Percentiles rank a stretch among this genome's conserved stretches.
Evolutionary conservation across 2,113 vertebrate genomes (phyloP).

Genomic region (Columbina picui): DNA sequence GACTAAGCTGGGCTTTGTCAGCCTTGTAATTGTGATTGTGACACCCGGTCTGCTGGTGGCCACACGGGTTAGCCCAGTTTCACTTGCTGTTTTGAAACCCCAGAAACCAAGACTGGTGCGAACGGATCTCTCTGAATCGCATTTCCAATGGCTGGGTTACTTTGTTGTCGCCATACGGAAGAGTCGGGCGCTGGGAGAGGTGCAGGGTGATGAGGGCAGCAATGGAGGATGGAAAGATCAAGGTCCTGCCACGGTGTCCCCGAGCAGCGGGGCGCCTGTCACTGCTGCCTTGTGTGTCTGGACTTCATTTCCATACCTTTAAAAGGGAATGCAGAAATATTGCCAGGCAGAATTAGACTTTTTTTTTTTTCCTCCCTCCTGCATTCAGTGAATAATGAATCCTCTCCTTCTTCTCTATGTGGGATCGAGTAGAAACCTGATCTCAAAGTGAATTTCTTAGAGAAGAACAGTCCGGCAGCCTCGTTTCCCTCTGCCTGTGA

Average conservation of each 20-base stretch:
- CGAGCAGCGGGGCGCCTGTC: background rate
- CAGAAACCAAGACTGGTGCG: background rate
- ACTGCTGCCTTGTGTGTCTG: background rate
- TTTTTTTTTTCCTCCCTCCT: background rate
- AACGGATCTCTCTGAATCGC: background rate
- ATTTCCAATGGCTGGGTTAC: background rate
- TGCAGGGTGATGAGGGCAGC: background rate
- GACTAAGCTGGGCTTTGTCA: conserved; percentile 27
- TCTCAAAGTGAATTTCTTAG: background rate
- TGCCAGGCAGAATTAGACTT: background rate
- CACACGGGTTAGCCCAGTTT: background rate
- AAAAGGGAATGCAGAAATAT: background rate
- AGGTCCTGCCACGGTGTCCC: background rate
- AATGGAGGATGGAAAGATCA: conserved; percentile 19
- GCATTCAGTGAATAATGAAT: background rate
- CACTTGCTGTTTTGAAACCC: background rate
- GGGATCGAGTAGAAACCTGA: background rate
- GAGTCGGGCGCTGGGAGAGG: background rate
- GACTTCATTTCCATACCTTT: background rate
- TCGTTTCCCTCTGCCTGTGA: fast-evolving
- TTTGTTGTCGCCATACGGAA: fast-evolving
- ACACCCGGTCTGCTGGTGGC: background rate
- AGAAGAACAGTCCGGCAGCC: background rate
- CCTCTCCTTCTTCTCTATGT: background rate
- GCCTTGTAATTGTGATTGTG: background rate